Conservation (phyloP, 1,140 invertebrate species). For the Lasioglossum albipes region DNA sequence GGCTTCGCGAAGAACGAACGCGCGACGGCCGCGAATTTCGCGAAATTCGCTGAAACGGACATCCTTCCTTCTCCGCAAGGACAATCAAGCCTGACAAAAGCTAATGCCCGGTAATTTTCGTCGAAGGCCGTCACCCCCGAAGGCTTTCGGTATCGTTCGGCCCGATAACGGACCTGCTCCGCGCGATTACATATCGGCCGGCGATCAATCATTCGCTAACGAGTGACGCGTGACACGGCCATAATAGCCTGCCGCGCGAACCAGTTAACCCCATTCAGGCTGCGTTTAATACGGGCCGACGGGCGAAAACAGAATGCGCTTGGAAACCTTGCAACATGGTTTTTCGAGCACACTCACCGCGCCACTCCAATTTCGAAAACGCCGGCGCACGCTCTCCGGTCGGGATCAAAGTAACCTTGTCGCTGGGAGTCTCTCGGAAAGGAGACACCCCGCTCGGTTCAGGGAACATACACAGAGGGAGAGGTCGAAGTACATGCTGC, state of each 20-base stretch:
- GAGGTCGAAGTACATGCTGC: no score
- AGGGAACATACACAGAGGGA: no score
- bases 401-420: no score
- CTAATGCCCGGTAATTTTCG: constrained; percentile 34
- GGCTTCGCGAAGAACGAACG: background rate
- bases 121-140: constrained; percentile 11
- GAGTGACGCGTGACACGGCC: constrained; percentile 47
- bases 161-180: constrained; percentile 23
- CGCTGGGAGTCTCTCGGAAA: background rate
- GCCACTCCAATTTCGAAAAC: no score
- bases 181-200: constrained; percentile 8
- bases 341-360: background rate
- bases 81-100: constrained; percentile 23
- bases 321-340: background rate
- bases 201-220: constrained; percentile 55
- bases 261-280: constrained; percentile 25
- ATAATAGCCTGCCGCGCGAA: constrained; percentile 33
- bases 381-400: no score
- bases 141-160: constrained; percentile 23
- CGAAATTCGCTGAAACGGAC: constrained; percentile 1
- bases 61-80: background rate
- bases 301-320: background rate
- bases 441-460: no score
- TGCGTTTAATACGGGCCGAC: background rate
- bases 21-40: background rate